Percentiles rank a stretch among this genome's conserved stretches.
Evolutionary conservation across 1,140 invertebrate species (phyloP).

Genomic region (Maniola jurtina): DNA sequence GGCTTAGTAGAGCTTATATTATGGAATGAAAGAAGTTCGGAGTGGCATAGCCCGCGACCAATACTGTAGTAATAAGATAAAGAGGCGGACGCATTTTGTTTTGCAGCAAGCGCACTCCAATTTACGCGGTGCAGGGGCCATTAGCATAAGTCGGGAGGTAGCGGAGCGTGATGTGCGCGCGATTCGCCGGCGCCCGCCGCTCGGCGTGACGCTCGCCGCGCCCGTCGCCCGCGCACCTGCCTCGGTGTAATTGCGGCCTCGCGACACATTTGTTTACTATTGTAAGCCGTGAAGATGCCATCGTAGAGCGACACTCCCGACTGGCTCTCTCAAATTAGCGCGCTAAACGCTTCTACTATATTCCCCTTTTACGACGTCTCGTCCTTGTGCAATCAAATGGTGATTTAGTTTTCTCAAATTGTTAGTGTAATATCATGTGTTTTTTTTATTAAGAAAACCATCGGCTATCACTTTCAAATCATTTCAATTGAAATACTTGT

Average conservation of each 20-base stretch:
- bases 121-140: slow-evolving; percentile 70
- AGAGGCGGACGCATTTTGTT: slow-evolving; percentile 74
- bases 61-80: slow-evolving; percentile 74
- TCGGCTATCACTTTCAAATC: too few relatives aligned
- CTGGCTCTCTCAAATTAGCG: slow-evolving; percentile 69
- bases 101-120: slow-evolving; percentile 70
- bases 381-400: slow-evolving; percentile 24
- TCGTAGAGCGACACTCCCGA: slow-evolving; percentile 56
- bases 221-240: slow-evolving; percentile 39
- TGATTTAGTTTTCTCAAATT: too few relatives aligned
- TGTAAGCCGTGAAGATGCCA: slow-evolving; percentile 75
- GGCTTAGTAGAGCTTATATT: slow-evolving; percentile 45
- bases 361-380: slow-evolving; percentile 42
- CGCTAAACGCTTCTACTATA: slow-evolving; percentile 53
- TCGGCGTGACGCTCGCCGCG: slow-evolving; percentile 39
- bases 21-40: slow-evolving; percentile 28
- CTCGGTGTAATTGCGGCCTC: slow-evolving; percentile 61
- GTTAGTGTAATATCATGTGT: too few relatives aligned
- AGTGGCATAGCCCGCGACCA: slow-evolving; percentile 44
- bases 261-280: slow-evolving; percentile 77
- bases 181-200: slow-evolving; percentile 49
- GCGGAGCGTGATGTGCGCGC: slow-evolving; percentile 60
- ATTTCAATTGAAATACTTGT: too few relatives aligned
- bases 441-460: too few relatives aligned
- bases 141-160: slow-evolving; percentile 72